phyloP scores from a whole-genome alignment of 2,113 vertebrate species.

The Grallaria varia region DNA sequence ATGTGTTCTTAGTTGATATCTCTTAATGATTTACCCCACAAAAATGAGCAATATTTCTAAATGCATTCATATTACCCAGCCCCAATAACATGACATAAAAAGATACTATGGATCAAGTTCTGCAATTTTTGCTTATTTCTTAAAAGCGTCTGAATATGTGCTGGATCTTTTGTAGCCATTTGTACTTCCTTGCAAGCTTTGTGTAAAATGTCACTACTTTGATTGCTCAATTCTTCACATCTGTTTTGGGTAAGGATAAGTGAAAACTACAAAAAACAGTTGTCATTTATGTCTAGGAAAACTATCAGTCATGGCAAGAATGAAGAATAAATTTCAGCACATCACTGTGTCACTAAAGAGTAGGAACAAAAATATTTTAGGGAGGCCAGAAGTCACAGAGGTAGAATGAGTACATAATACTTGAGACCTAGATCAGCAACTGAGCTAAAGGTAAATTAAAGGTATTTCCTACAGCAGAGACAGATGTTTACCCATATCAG shows the following conservation, averaged over 20 bases:
- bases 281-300: not conserved
- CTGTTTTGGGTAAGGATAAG: not conserved
- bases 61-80: not conserved
- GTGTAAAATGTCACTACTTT: not conserved
- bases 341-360: not conserved
- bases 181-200: not conserved
- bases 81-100: not conserved
- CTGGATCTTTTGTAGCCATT: not conserved
- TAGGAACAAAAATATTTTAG: not conserved
- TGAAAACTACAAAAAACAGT: not conserved
- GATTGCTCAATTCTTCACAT: not conserved
- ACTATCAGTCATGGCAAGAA: not conserved
- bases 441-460: not conserved
- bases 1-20: not conserved
- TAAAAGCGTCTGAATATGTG: not conserved
- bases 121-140: not conserved
- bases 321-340: not conserved
- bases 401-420: not conserved
- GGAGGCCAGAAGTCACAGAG: not conserved
- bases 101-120: not conserved
- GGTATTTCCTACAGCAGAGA: not conserved
- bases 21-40: rapidly evolving
- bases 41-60: not conserved
- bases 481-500: not conserved
- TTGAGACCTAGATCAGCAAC: not conserved